Evolutionary conservation across 1,140 invertebrate genomes (phyloP), one percentile per base, ranked within the genome.

Genomic region (Zaprionus vittiger): DNA sequence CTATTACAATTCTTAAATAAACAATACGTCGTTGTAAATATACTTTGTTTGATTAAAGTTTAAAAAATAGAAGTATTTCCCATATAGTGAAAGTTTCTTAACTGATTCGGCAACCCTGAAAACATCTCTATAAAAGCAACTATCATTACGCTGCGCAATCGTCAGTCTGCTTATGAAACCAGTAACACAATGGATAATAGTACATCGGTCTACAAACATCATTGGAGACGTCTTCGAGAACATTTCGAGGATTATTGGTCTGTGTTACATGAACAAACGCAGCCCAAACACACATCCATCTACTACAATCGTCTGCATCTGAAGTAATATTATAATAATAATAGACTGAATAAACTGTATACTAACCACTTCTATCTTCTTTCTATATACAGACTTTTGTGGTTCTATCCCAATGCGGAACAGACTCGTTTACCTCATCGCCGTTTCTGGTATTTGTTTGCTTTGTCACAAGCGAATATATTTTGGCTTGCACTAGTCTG

Each of bases 341-440:
- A 1, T 22, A 0, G 0, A 26, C 4, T 24, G 0, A 26, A 26
- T 26, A 26, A 26, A 5, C 24, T 3, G 5, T 5, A 5, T 26
- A 4, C 24, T 26, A 31, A 31, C 6, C 28, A 0, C 7, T 2
- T 2, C 7, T 7, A 31, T 31, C 28, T 31, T 7, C 20, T 17
- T 12, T 26, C 0, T 52, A 26, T 47, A 17, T 1, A 4, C 24
- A 85, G 83, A 12, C 52, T 38, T 11, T 1, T 80, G 3, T 28
- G 67, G 5, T 47, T 64, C 3, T 87, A 66, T 59, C 69, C 64
- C 0, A 87, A 67, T 38, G 31, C 71, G n/a, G 61, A 77, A 17
- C 54, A 73, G 37, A 17, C 68, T 6, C 54, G 54, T 0, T 5
- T 14, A 11, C 1, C 34, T 0, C 34, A 7, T 3, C 52, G 31